Base-by-base conservation (phyloP, 2,113 vertebrate genomes). In the Varanus salvator region DNA sequence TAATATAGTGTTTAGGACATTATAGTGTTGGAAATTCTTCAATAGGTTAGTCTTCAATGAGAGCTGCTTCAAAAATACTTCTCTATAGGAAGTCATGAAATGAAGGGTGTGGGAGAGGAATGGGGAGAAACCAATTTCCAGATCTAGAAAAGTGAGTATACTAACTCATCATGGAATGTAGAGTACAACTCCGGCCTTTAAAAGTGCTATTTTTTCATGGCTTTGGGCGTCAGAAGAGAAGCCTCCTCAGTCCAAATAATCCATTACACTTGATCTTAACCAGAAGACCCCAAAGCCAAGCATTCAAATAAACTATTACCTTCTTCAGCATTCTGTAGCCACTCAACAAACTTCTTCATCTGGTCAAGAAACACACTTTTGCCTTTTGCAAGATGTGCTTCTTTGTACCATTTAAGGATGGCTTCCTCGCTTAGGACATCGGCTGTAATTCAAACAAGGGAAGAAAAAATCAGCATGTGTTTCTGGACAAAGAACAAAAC, bases 311-410 rank as follows among this genome's bases (percentile, higher is more conserved):
- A 83, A 90, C 31, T 21, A 71, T 4, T 97, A 98, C 98, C 98
- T 98, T 99, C 98, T 96, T 99, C 98, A 90, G 98, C 98, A 0
- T 98, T 98, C 94, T 98, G 98, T 86, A 99, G 96, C 98, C 98
- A 99, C 94, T 99, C 98, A 27, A 99, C 98, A 93, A 99, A 99
- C 92, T 98, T 98, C 96, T 98, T 99, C 98, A 99, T 99, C 96
- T 99, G 98, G 91, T 99, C 98, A 93, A 99, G 97, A 88, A 99
- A 99, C 93, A 99, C 97, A 81, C 98, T 98, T 93, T 98, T 99
- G 90, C 98, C 98, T 96, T 99, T 99, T 91, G 98, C 97, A 86
- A 98, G 95, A 5, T 99, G 98, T 3, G 97, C 97, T 83, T 98
- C 98, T 97, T 98, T 98, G 94, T 98, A 98, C 98, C 98, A 99